A percentile compares a stretch with the other conserved stretches of the same genome.
These are phyloP conservation scores for Lydus trimaculatus DNA, from an alignment of 2,888 invertebrate genomes.

Conservation along the genomic window DNA sequence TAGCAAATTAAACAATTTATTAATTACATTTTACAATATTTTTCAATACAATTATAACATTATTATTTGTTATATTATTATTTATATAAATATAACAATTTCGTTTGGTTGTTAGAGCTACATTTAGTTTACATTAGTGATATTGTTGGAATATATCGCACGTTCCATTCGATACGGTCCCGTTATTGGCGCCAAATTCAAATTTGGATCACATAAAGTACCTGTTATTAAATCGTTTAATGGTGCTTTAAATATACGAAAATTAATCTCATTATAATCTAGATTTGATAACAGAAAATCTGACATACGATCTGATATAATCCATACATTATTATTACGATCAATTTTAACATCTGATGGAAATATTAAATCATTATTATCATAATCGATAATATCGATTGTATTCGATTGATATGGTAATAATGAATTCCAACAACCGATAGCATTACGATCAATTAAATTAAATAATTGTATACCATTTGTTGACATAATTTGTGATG, in stretches of 20 bases:
- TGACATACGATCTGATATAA: constrained; percentile 84
- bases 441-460: constrained; percentile 80
- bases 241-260: constrained; percentile 76
- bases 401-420: constrained; percentile 71
- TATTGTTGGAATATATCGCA: background rate
- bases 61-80: background rate
- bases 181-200: background rate
- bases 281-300: constrained; percentile 72
- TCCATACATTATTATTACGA: constrained; percentile 75
- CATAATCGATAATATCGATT: constrained; percentile 75
- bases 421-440: constrained; percentile 82
- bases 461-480: constrained; percentile 79
- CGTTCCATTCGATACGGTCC: background rate
- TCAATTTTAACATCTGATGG: constrained; percentile 83
- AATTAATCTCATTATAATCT: constrained; percentile 79
- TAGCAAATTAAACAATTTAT: background rate
- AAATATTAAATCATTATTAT: constrained; percentile 78
- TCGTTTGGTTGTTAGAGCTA: background rate
- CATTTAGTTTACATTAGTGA: background rate
- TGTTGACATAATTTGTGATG: constrained; percentile 77
- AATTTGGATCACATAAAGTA: constrained; percentile 71
- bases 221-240: constrained; percentile 71
- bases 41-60: background rate
- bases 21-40: background rate
- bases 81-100: background rate